phyloP scores from a whole-genome alignment of 2,888 invertebrate species.

The Galeopsomyia nigrocyanea region DNA sequence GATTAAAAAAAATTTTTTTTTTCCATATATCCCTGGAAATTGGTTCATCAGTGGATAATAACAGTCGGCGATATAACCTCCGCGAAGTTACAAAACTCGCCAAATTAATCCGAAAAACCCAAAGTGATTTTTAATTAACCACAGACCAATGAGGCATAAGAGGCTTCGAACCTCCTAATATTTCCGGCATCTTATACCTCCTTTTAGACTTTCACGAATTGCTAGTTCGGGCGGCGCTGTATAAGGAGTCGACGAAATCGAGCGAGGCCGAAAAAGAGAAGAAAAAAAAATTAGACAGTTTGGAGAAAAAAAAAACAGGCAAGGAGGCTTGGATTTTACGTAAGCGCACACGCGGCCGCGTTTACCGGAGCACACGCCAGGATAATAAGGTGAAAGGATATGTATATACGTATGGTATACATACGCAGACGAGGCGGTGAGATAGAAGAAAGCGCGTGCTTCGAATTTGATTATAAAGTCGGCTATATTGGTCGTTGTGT shows the following conservation, averaged over 20 bases:
- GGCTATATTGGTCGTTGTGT: not conserved
- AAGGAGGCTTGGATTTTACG: slow-evolving; percentile 18
- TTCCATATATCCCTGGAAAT: too few species aligned
- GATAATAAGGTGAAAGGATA: slow-evolving; percentile 39
- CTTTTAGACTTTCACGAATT: slow-evolving; percentile 5
- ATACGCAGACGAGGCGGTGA: not conserved
- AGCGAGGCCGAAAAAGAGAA: not conserved
- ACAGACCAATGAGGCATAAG: not conserved
- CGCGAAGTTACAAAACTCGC: too few species aligned
- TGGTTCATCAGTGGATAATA: too few species aligned
- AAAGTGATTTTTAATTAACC: too few species aligned
- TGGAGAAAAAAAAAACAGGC: slow-evolving; percentile 16
- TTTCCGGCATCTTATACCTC: slow-evolving; percentile 1
- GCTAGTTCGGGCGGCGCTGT: not conserved
- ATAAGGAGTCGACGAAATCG: slow-evolving; percentile 1
- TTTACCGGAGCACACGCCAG: not conserved
- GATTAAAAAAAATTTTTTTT: too few species aligned
- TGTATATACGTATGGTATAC: not conserved
- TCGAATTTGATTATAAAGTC: slow-evolving; percentile 30
- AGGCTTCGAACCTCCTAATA: not conserved
- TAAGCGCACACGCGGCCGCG: slow-evolving; percentile 3
- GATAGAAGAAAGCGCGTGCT: slow-evolving; percentile 24
- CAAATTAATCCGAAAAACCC: too few species aligned
- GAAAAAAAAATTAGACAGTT: not conserved
- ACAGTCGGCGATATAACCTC: too few species aligned